Evolutionary conservation across 2,888 invertebrate genomes (phyloP).

Genomic region (Trachelus stipa): DNA sequence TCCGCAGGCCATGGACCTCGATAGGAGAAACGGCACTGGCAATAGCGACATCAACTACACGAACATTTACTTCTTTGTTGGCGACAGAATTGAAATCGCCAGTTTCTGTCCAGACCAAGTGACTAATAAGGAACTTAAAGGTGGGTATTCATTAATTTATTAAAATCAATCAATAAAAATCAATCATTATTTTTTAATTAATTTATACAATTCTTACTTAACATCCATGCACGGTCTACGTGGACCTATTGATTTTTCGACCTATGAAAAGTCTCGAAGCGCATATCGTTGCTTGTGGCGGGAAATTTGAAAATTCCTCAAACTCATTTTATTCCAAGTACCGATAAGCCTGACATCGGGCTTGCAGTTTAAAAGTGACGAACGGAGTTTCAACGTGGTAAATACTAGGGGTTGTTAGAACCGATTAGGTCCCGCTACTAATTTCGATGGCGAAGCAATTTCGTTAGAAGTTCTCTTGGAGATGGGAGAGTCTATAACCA

Average conservation of each 20-base stretch:
- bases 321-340: not conserved
- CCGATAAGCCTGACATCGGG: not conserved
- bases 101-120: conserved; percentile 59
- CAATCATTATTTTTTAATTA: not conserved
- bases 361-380: not conserved
- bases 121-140: conserved; percentile 61
- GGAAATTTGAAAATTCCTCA: not conserved
- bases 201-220: too few relatives aligned
- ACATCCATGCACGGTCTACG: too few relatives aligned
- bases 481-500: conserved; percentile 31
- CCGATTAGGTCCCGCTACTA: too few relatives aligned
- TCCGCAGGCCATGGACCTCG: conserved; percentile 60
- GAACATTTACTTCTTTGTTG: conserved; percentile 58
- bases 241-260: too few relatives aligned
- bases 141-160: conserved; percentile 34
- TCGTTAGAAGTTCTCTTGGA: not conserved
- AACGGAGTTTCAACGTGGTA: not conserved
- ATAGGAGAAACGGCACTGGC: conserved; percentile 58
- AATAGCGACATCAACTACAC: conserved; percentile 54
- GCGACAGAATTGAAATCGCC: conserved; percentile 56
- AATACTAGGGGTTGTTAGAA: not conserved
- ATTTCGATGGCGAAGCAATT: too few relatives aligned
- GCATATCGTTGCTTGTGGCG: not conserved
- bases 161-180: not conserved
- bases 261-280: too few relatives aligned